Evolutionary conservation across 2,797 vertebrate species (phyloP), one percentile per base, ranked within the genome.

Genomic region (Anguilla obscura): DNA sequence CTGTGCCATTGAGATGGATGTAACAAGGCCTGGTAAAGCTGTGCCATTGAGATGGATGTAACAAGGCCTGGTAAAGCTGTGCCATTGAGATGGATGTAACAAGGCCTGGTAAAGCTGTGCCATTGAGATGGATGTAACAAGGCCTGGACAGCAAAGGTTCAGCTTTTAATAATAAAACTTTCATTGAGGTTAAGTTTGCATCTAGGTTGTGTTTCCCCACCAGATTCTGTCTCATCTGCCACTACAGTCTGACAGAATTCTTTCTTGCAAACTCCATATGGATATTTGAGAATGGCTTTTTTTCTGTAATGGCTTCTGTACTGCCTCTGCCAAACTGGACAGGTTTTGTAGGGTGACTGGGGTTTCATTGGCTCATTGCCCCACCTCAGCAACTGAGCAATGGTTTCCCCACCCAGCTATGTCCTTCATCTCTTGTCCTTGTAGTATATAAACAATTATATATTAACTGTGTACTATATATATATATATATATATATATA

Each of bases 181-280:
- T 69, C 5, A n/a, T 9, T n/a, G 63, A 69, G 56, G 14, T 3
- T 58, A 16, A 18, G 56, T 27, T 69, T 69, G 63, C 63, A 69
- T 27, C 16, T 0, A 63, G 58, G 16, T 63, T 69, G 63, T n/a
- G 63, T 69, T 69, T 27, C 63, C 40, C 3, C 63, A 69, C 5
- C 24, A 69, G 63, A n/a, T n/a, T n/a, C 63, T n/a, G 63, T 66
- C 63, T 69, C 63, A 69, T 69, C n/a, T 69, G 63, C 24, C 63
- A 9, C 0, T n/a, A 69, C 6, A 9, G 63, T 7, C 63, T 69
- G n/a, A 9, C 63, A 27, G 9, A 69, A 69, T 69, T 24, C 63
- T 69, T 27, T 27, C 24, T 69, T n/a, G 63, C n/a, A 27, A 69
- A n/a, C n/a, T 69, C 8, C 63, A 69, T 69, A 10, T 27, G 63